phyloP scores from a whole-genome alignment of 2,113 vertebrate genomes.

The Ictalurus punctatus region DNA sequence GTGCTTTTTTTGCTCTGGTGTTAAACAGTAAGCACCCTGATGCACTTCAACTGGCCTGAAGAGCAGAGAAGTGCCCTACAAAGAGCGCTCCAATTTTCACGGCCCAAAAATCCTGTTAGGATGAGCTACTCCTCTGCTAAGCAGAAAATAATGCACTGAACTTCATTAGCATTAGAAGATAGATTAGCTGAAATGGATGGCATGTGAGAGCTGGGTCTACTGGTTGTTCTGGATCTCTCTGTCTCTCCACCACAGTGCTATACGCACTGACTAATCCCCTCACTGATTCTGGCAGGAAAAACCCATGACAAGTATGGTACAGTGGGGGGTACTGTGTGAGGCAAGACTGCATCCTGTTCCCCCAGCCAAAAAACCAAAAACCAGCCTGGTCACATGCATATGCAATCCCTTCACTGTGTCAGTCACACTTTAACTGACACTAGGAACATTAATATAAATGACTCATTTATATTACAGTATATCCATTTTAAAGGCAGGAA shows the following conservation, averaged over 20 bases:
- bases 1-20: neutral
- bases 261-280: conserved; percentile 61
- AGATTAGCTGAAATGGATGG: conserved; percentile 36
- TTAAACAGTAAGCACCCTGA: neutral
- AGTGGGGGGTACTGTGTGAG: conserved; percentile 30
- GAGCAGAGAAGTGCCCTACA: conserved; percentile 54
- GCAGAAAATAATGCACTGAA: conserved; percentile 46
- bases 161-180: conserved; percentile 43
- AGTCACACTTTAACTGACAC: neutral
- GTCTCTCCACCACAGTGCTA: conserved; percentile 40
- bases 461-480: neutral
- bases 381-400: neutral
- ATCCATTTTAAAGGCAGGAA: neutral
- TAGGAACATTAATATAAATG: neutral
- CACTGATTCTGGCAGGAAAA: conserved; percentile 45
- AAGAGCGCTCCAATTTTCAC: conserved; percentile 65
- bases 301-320: neutral
- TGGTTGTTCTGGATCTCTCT: conserved; percentile 27
- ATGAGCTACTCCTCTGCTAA: conserved; percentile 46
- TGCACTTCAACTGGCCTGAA: conserved; percentile 5
- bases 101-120: conserved; percentile 71
- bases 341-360: conserved; percentile 1
- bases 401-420: neutral
- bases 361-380: neutral
- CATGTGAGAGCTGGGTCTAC: conserved; percentile 44